phyloP scores from a whole-genome alignment of 2,888 invertebrate species.

The Gortyna flavago region DNA sequence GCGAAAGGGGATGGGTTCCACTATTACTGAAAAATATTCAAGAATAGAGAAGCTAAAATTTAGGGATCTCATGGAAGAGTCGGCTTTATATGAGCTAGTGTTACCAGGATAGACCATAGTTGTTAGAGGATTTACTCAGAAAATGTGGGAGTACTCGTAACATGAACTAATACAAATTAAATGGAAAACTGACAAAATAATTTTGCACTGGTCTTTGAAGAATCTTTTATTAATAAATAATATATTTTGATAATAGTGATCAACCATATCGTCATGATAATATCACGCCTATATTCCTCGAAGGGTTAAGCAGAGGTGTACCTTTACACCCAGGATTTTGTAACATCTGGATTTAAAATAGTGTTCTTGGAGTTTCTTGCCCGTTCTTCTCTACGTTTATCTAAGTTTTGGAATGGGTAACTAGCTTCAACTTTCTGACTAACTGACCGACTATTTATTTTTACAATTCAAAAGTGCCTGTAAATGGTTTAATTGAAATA shows the following conservation, averaged over 20 bases:
- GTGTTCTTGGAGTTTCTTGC: too few species aligned
- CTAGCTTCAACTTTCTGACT: too few species aligned
- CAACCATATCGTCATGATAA: neutral
- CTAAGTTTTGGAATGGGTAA: too few species aligned
- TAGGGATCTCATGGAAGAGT: neutral
- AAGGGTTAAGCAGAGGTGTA: neutral
- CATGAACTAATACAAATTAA: neutral
- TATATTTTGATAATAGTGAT: neutral
- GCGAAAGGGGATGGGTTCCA: slow-evolving; percentile 21
- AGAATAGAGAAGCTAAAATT: slow-evolving; percentile 10
- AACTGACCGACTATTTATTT: too few species aligned
- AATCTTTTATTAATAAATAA: too few species aligned
- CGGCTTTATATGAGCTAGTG: neutral
- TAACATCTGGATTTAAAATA: too few species aligned
- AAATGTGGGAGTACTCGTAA: neutral
- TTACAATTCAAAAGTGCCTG: too few species aligned
- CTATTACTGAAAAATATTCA: slow-evolving; percentile 18
- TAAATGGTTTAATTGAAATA: too few species aligned
- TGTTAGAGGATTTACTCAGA: neutral
- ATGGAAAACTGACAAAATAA: neutral
- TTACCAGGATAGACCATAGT: neutral
- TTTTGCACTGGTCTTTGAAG: neutral
- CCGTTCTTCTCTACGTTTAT: too few species aligned
- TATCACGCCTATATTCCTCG: neutral
- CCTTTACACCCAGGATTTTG: neutral